Conservation (phyloP, 2,113 vertebrate genomes). For the Crotalus helleri region DNA sequence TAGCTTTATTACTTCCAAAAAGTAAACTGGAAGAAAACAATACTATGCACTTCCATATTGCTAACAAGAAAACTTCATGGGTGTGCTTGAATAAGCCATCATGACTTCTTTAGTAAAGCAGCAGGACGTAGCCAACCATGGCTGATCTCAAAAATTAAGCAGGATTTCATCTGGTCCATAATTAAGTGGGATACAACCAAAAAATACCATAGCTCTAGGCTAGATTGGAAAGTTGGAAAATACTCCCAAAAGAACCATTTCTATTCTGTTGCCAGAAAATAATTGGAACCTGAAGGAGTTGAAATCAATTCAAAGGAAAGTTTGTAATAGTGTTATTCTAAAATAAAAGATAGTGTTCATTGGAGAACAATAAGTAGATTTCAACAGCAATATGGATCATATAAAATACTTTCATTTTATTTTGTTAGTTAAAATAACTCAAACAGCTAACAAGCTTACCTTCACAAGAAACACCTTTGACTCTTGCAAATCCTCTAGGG, state of each 20-base stretch:
- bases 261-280: background rate
- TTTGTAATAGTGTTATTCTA: background rate
- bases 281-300: background rate
- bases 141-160: background rate
- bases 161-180: background rate
- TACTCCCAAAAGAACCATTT: background rate
- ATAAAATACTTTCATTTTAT: background rate
- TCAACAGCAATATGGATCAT: background rate
- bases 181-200: background rate
- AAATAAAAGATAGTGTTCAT: background rate
- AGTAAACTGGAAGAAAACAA: background rate
- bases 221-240: background rate
- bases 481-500: conserved; percentile 73
- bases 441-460: conserved; percentile 57
- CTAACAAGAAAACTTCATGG: background rate
- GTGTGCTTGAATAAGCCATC: background rate
- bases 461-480: conserved; percentile 74
- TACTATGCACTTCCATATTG: background rate
- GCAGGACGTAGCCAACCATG: background rate
- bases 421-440: background rate
- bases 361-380: background rate
- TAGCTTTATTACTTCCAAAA: background rate
- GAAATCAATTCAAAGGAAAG: background rate
- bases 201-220: background rate
- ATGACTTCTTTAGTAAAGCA: background rate